These are phyloP conservation scores for Timema podura DNA, from an alignment of 2,888 invertebrate species.

Conservation along the genomic window DNA sequence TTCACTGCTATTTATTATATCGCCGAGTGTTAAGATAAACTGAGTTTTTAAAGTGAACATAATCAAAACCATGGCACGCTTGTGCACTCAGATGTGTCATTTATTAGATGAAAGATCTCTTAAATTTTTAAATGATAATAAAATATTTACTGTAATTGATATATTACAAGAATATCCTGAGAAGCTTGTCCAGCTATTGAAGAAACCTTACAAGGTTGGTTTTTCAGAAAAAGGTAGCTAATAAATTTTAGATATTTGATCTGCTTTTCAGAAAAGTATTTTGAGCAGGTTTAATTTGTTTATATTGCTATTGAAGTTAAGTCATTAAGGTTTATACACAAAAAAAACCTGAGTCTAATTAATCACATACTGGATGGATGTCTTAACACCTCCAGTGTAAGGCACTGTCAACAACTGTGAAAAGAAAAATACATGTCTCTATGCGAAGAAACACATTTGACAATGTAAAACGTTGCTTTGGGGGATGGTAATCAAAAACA, in stretches of 20 bases:
- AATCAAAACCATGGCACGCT: slow-evolving; percentile 23
- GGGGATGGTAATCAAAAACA: no score
- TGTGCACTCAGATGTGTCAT: slow-evolving; percentile 28
- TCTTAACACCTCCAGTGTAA: no score
- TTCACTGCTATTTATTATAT: not conserved
- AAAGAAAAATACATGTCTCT: no score
- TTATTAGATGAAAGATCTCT: slow-evolving; percentile 47
- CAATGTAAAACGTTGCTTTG: no score
- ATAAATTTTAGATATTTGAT: no score
- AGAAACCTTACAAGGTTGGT: slow-evolving; percentile 48
- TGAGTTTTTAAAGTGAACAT: not conserved
- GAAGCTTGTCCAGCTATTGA: slow-evolving; percentile 49
- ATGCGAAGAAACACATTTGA: no score
- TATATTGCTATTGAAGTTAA: not conserved
- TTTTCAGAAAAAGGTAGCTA: not conserved
- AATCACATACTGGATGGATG: no score
- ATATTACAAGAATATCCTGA: slow-evolving; percentile 56
- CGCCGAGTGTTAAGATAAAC: not conserved
- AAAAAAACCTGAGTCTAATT: no score
- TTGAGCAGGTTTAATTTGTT: not conserved
- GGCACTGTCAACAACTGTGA: no score
- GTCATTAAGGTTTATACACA: no score
- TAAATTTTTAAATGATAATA: slow-evolving; percentile 48
- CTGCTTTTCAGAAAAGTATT: not conserved
- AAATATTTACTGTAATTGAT: slow-evolving; percentile 54